A percentile compares a stretch with the other conserved stretches of the same genome.
Conservation (phyloP, 2,113 vertebrate genomes). For the Mixornis gularis region DNA sequence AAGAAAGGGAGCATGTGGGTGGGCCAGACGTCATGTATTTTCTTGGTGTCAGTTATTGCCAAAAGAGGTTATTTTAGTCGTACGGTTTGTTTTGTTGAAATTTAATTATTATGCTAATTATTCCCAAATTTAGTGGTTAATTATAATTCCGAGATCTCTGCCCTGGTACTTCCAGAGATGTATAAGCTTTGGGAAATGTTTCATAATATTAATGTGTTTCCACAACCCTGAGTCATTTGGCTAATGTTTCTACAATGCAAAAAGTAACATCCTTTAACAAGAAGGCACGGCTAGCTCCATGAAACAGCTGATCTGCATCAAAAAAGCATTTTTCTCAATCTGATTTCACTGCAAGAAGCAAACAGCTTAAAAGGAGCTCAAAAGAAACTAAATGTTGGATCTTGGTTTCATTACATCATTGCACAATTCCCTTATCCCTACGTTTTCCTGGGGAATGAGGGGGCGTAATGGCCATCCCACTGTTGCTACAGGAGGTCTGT, state of each 20-base stretch:
- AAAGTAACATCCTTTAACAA: not conserved
- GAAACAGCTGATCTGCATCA: not conserved
- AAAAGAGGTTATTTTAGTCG: slow-evolving; percentile 1
- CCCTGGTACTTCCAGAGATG: not conserved
- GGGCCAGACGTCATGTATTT: slow-evolving; percentile 33
- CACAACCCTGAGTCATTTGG: not conserved
- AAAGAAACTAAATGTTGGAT: not conserved
- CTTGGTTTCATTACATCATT: not conserved
- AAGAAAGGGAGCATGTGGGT: slow-evolving; percentile 17
- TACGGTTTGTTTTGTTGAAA: slow-evolving; percentile 9
- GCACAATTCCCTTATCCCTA: not conserved
- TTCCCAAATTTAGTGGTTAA: slow-evolving; percentile 21
- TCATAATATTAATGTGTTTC: not conserved
- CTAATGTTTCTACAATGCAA: not conserved
- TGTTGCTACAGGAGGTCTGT: not conserved
- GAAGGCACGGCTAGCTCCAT: not conserved
- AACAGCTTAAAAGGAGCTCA: not conserved
- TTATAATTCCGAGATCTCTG: slow-evolving; percentile 4
- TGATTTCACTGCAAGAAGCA: not conserved
- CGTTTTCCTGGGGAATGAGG: not conserved
- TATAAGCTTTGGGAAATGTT: slow-evolving; percentile 4
- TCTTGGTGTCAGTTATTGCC: slow-evolving; percentile 3
- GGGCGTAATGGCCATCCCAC: not conserved
- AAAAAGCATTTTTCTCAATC: slow-evolving; percentile 5
- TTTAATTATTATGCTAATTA: slow-evolving; percentile 28